Conservation (phyloP, 2,888 invertebrate genomes). For the Hypomecis atomaria region DNA sequence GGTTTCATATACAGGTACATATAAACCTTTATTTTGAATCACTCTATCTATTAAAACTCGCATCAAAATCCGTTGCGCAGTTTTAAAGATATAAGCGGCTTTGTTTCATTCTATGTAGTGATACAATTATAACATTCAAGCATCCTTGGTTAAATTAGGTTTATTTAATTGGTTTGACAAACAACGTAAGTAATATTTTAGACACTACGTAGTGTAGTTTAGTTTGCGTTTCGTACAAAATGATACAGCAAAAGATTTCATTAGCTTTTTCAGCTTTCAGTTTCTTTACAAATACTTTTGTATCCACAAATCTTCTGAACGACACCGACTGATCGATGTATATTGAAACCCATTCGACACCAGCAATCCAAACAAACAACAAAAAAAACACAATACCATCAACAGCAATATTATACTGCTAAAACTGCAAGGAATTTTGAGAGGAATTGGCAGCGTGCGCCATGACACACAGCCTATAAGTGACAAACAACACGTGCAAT, state of each 20-base stretch:
- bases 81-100: too few relatives aligned
- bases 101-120: too few relatives aligned
- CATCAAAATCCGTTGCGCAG: too few relatives aligned
- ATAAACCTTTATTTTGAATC: too few relatives aligned
- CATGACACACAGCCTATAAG: constrained; percentile 1
- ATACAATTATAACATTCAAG: too few relatives aligned
- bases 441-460: constrained; percentile 9
- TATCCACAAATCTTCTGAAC: constrained; percentile 6
- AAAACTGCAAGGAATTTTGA: constrained; percentile 9
- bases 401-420: constrained; percentile 11
- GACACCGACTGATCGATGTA: not conserved
- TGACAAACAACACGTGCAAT: constrained; percentile 8
- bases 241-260: not conserved
- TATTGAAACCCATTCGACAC: constrained; percentile 3
- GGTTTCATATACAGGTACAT: too few relatives aligned
- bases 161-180: too few relatives aligned
- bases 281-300: constrained; percentile 8
- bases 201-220: not conserved
- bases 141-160: too few relatives aligned
- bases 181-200: not conserved
- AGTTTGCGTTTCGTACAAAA: not conserved
- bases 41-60: too few relatives aligned
- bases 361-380: constrained; percentile 5
- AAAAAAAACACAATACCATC: constrained; percentile 10
- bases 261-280: not conserved